Conservation (phyloP, 1,140 invertebrate species). For the Ceratina australensis region DNA sequence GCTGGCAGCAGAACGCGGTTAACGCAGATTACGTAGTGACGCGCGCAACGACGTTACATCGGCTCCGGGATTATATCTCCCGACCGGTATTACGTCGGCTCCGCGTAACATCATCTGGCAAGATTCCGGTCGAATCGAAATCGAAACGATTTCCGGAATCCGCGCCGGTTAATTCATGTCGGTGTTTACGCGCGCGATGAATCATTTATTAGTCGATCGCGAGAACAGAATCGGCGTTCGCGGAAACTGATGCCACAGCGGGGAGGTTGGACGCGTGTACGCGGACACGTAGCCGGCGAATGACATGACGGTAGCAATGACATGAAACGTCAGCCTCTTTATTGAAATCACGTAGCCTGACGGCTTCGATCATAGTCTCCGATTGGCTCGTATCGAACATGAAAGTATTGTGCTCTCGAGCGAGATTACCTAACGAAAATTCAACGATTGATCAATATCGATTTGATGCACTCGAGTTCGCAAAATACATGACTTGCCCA, state of each 20-base stretch:
- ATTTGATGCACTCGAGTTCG: too few relatives aligned
- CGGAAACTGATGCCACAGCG: not conserved
- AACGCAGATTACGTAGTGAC: conserved; percentile 6
- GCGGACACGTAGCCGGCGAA: not conserved
- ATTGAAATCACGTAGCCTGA: not conserved
- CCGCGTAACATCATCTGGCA: not conserved
- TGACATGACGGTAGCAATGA: conserved; percentile 3
- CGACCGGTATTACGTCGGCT: conserved; percentile 9
- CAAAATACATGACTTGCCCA: too few relatives aligned
- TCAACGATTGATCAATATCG: too few relatives aligned
- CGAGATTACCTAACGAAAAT: too few relatives aligned
- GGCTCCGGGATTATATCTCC: conserved; percentile 12
- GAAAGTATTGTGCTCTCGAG: too few relatives aligned
- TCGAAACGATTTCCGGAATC: too few relatives aligned
- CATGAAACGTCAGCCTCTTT: not conserved
- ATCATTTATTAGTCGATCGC: not conserved
- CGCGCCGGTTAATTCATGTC: not conserved
- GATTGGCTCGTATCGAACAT: not conserved
- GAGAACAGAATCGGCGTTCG: not conserved
- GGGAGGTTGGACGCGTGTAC: conserved; percentile 15
- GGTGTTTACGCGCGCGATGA: not conserved
- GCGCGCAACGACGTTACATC: not conserved
- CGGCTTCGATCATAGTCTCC: not conserved
- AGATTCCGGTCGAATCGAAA: not conserved
- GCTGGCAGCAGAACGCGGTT: not conserved